Conservation (phyloP, 1,140 invertebrate species). For the Sesamia nonagrioides region DNA sequence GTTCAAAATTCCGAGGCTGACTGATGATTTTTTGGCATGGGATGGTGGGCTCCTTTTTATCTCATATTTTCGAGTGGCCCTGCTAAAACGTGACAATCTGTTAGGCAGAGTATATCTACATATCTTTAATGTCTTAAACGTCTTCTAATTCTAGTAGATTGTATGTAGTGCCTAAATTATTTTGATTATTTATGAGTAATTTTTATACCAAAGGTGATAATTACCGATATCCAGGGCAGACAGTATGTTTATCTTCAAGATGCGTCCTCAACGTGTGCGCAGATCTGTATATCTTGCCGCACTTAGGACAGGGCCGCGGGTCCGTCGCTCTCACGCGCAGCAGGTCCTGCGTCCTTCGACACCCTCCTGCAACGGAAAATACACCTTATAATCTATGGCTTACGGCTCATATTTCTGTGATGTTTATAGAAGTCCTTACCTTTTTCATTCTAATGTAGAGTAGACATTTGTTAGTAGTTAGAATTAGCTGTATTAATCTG, state of each 20-base stretch:
- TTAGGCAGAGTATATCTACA: too few species aligned
- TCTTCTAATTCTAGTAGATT: too few species aligned
- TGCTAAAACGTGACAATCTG: too few species aligned
- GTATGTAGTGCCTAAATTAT: too few species aligned
- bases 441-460: constrained; percentile 37
- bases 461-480: constrained; percentile 27
- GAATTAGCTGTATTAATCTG: not conserved
- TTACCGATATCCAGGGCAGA: constrained; percentile 94
- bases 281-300: constrained; percentile 96
- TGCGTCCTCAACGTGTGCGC: constrained; percentile 96
- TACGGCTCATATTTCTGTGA: not conserved
- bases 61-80: too few species aligned
- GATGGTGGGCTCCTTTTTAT: too few species aligned
- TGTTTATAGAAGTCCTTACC: constrained; percentile 45
- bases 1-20: too few species aligned
- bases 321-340: constrained; percentile 95
- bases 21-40: too few species aligned
- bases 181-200: too few species aligned
- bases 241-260: constrained; percentile 96
- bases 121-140: too few species aligned
- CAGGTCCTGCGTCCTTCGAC: constrained; percentile 93
- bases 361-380: constrained; percentile 87
- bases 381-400: not conserved
- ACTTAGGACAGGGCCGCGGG: constrained; percentile 96
- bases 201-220: not conserved